Evolutionary conservation across 2,888 invertebrate genomes (phyloP).

Genomic region (Lobophora halterata): DNA sequence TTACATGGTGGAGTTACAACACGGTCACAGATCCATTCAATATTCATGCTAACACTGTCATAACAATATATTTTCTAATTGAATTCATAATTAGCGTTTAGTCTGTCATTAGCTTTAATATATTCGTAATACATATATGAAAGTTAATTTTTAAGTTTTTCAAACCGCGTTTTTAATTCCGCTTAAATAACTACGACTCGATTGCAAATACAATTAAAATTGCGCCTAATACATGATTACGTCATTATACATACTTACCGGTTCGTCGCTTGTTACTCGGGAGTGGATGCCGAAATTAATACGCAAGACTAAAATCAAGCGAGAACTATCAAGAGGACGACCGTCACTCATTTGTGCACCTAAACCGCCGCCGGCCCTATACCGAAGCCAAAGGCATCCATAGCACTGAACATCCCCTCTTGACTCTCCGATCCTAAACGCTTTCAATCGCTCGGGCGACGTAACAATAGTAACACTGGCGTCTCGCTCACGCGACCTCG

Average conservation of each 20-base stretch:
- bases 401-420: slow-evolving; percentile 43
- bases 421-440: slow-evolving; percentile 24
- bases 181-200: too few relatives aligned
- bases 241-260: slow-evolving; percentile 27
- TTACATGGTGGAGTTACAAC: too few relatives aligned
- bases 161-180: slow-evolving; percentile 1
- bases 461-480: slow-evolving; percentile 3
- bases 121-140: too few relatives aligned
- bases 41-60: too few relatives aligned
- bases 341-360: slow-evolving; percentile 48
- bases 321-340: slow-evolving; percentile 48
- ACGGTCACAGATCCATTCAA: too few relatives aligned
- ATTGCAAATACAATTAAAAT: too few relatives aligned
- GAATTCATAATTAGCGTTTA: too few relatives aligned
- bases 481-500: slow-evolving; percentile 2
- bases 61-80: too few relatives aligned
- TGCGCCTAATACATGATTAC: slow-evolving; percentile 12
- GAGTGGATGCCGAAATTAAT: slow-evolving; percentile 19
- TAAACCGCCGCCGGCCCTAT: slow-evolving; percentile 49
- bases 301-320: slow-evolving; percentile 39
- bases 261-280: slow-evolving; percentile 13
- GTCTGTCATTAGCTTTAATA: too few relatives aligned
- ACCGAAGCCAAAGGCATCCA: slow-evolving; percentile 78
- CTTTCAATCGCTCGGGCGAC: slow-evolving; percentile 10
- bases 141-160: slow-evolving; percentile 7